phyloP scores from a whole-genome alignment of 2,888 invertebrate species.

The Lepidonotus clava region DNA sequence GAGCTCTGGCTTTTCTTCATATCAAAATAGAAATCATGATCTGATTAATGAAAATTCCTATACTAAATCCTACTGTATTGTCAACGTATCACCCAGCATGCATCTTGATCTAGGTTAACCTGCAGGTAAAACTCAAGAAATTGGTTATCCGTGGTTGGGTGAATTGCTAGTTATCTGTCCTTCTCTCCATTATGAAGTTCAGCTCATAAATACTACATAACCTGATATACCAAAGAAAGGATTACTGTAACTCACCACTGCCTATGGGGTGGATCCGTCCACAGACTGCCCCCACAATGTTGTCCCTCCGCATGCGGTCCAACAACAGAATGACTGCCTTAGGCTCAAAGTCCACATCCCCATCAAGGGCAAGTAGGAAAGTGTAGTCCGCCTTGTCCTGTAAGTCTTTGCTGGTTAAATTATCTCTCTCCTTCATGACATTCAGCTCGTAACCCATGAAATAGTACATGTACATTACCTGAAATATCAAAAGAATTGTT shows the following conservation, averaged over 20 bases:
- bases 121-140: too few relatives aligned
- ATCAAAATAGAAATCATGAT: too few relatives aligned
- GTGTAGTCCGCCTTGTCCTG: constrained; percentile 9
- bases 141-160: too few relatives aligned
- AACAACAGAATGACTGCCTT: neutral
- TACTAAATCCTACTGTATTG: too few relatives aligned
- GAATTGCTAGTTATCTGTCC: too few relatives aligned
- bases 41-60: too few relatives aligned
- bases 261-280: constrained; percentile 28
- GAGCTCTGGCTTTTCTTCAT: too few relatives aligned
- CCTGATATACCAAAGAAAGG: neutral
- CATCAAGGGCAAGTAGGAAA: constrained; percentile 21
- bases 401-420: neutral
- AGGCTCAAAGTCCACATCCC: constrained; percentile 47
- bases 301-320: neutral
- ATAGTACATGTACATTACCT: constrained; percentile 99
- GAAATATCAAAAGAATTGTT: too few relatives aligned
- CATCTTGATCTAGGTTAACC: too few relatives aligned
- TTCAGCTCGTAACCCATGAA: constrained; percentile 88
- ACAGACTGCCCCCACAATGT: constrained; percentile 28
- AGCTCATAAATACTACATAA: too few relatives aligned
- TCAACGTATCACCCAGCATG: too few relatives aligned
- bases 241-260: neutral
- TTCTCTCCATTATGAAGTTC: too few relatives aligned
- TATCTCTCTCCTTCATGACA: neutral